Percentiles rank a stretch among this genome's conserved stretches.
Conservation (phyloP, 2,797 vertebrate genomes). For the Coendou prehensilis region DNA sequence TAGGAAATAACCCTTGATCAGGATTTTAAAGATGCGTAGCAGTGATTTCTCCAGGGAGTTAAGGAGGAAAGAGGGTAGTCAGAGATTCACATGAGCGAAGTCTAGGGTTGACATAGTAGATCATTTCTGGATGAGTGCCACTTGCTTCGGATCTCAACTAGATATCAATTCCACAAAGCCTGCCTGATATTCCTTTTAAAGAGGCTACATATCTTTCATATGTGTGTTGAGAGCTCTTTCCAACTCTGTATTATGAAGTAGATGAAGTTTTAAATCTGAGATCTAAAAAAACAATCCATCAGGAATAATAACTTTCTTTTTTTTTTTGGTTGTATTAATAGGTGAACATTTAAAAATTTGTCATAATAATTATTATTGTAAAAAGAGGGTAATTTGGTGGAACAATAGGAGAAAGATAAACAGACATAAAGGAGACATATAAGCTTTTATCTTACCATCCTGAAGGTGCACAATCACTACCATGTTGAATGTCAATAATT, state of each 20-base stretch:
- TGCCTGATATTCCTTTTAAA: background rate
- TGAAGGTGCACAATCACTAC: background rate
- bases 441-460: background rate
- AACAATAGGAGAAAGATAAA: background rate
- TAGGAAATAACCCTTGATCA: background rate
- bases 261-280: constrained; percentile 22
- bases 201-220: background rate
- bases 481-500: background rate
- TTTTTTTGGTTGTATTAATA: background rate
- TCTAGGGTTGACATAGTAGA: background rate
- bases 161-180: background rate
- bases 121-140: background rate
- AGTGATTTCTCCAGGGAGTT: background rate
- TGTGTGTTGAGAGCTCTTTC: background rate
- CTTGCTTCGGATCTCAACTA: background rate
- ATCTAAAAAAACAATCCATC: background rate
- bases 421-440: background rate
- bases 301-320: background rate
- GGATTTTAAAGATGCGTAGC: background rate
- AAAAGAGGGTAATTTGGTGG: background rate
- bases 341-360: constrained; percentile 31
- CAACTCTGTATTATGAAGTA: background rate
- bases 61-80: background rate
- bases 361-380: background rate
- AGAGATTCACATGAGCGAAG: background rate